Conservation (phyloP, 1,140 invertebrate species). For the Vollenhovia emeryi region DNA sequence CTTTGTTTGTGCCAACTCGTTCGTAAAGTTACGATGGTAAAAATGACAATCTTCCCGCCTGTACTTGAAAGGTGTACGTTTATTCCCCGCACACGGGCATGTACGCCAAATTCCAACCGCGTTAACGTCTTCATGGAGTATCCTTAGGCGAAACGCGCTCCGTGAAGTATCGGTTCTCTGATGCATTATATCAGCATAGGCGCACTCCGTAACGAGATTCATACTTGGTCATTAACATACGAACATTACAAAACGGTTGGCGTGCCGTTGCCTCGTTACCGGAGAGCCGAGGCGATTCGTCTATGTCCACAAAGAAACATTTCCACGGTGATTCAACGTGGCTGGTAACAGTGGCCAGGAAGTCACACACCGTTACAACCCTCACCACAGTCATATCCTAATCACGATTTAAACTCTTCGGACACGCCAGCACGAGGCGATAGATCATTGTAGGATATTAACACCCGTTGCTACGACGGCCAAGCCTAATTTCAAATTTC, state of each 20-base stretch:
- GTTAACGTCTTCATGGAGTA: conserved; percentile 56
- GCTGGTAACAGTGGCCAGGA: conserved; percentile 56
- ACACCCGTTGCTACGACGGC: conserved; percentile 23
- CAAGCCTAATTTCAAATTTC: conserved; percentile 43
- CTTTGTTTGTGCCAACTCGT: neutral
- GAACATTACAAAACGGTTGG: conserved; percentile 51
- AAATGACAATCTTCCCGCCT: neutral
- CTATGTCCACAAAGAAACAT: conserved; percentile 60
- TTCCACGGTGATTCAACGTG: conserved; percentile 53
- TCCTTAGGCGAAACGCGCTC: conserved; percentile 8
- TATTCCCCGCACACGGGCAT: neutral
- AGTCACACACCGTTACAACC: conserved; percentile 57
- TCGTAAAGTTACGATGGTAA: neutral
- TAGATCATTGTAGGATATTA: conserved; percentile 50
- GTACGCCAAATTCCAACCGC: conserved; percentile 34
- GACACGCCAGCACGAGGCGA: conserved; percentile 28
- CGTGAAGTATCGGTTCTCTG: conserved; percentile 35
- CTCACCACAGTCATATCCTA: conserved; percentile 54
- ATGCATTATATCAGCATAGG: conserved; percentile 44
- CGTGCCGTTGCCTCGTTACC: conserved; percentile 53
- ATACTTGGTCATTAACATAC: conserved; percentile 62
- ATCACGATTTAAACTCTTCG: conserved; percentile 57
- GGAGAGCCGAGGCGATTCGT: conserved; percentile 45
- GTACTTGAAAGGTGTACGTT: neutral
- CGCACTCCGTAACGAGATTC: conserved; percentile 52